phyloP scores from a whole-genome alignment of 2,888 invertebrate species.

The Diarsia dahlii region DNA sequence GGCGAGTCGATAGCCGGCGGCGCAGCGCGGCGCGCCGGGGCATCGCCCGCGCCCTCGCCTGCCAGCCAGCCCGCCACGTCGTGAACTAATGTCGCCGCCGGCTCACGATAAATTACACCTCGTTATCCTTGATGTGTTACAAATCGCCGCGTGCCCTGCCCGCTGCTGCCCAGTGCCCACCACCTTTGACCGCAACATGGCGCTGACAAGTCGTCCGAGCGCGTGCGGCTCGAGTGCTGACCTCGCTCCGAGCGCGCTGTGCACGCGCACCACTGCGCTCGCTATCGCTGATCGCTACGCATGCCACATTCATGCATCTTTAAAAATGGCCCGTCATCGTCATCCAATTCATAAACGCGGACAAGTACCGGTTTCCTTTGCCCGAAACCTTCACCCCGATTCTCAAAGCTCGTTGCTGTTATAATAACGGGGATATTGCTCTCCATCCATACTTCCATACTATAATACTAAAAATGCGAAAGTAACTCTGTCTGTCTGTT shows the following conservation, averaged over 20 bases:
- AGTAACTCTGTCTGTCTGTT: too few relatives aligned
- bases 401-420: conserved; percentile 6
- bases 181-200: conserved; percentile 28
- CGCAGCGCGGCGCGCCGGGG: conserved; percentile 48
- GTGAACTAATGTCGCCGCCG: conserved; percentile 39
- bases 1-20: conserved; percentile 28
- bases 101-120: conserved; percentile 39
- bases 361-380: conserved; percentile 27
- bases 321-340: conserved; percentile 9
- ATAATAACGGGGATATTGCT: not conserved
- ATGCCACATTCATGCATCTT: conserved; percentile 32
- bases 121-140: conserved; percentile 42
- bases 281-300: conserved; percentile 14
- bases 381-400: conserved; percentile 41
- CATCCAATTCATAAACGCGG: conserved; percentile 12
- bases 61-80: conserved; percentile 15
- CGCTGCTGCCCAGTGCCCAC: not conserved
- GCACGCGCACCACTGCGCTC: conserved; percentile 7
- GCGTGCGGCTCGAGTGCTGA: not conserved
- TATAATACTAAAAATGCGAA: too few relatives aligned
- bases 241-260: conserved; percentile 20
- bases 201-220: not conserved
- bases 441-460: too few relatives aligned
- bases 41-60: conserved; percentile 49
- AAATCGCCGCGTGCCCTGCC: conserved; percentile 2